These are phyloP conservation scores for Tragelaphus eurycerus DNA, from an alignment of 2,797 vertebrate species.

Conservation along the genomic window DNA sequence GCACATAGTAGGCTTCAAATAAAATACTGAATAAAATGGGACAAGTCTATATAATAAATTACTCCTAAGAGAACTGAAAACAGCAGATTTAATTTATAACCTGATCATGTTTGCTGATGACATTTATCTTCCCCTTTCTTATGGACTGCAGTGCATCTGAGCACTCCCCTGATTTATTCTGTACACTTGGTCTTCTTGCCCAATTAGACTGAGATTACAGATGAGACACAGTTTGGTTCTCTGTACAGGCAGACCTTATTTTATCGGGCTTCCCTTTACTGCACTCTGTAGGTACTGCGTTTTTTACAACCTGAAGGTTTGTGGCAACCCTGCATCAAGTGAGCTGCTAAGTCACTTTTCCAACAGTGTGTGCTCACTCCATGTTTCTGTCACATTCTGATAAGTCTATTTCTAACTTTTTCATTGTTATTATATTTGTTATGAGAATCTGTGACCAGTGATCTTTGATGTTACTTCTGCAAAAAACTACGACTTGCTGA, in stretches of 20 bases:
- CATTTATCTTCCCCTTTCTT: neutral
- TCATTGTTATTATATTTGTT: neutral
- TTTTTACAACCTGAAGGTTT: neutral
- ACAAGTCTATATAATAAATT: slow-evolving; percentile 8
- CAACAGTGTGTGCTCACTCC: neutral
- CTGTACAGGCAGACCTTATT: neutral
- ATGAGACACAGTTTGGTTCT: neutral
- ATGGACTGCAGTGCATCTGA: neutral
- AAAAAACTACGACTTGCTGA: neutral
- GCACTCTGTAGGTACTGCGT: neutral
- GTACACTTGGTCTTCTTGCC: neutral
- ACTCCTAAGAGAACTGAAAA: neutral
- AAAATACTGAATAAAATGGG: slow-evolving; percentile 2
- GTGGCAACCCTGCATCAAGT: neutral
- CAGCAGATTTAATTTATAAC: neutral
- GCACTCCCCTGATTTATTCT: neutral
- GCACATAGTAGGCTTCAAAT: neutral
- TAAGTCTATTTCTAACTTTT: neutral
- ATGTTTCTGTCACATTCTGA: neutral
- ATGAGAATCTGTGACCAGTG: neutral
- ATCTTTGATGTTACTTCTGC: neutral
- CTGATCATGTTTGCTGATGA: neutral
- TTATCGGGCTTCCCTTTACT: neutral
- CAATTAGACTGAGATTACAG: neutral
- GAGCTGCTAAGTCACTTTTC: neutral